A percentile compares a stretch with the other conserved stretches of the same genome.
Conservation (phyloP, 92 coral and sea anemone genomes). For the Meandrina meandrites region DNA sequence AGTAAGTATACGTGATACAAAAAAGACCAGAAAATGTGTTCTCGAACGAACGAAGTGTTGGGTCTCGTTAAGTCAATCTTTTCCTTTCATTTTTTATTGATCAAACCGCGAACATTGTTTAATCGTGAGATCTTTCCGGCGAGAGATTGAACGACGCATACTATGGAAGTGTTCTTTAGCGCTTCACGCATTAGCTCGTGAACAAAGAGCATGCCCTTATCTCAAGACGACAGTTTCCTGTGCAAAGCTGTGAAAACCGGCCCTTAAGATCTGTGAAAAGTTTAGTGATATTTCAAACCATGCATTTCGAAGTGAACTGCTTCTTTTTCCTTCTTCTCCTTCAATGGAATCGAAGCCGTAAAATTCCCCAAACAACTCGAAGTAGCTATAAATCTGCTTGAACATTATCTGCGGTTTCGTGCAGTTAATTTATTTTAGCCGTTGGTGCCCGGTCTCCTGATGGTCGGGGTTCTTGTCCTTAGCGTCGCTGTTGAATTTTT, state of each 20-base stretch:
- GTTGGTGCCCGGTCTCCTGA: slow-evolving; percentile 11
- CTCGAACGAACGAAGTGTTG: not conserved
- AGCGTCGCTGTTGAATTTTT: not conserved
- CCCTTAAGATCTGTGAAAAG: not conserved
- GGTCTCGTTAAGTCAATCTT: slow-evolving; percentile 5
- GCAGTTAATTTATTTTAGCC: slow-evolving; percentile 6
- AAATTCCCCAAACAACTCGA: not conserved
- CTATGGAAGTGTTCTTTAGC: slow-evolving; percentile 4
- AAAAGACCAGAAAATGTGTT: not conserved
- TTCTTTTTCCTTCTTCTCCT: not conserved
- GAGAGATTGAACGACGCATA: slow-evolving; percentile 26
- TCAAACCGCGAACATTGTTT: slow-evolving; percentile 49
- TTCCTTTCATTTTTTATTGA: slow-evolving; percentile 34
- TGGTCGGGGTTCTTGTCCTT: not conserved
- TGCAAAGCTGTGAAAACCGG: not conserved
- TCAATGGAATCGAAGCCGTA: not conserved
- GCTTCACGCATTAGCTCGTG: slow-evolving; percentile 3
- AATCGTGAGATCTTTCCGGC: slow-evolving; percentile 20
- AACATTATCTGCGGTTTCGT: not conserved
- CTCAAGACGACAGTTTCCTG: slow-evolving; percentile 13
- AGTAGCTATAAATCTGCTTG: not conserved
- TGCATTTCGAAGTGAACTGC: not conserved
- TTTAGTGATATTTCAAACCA: not conserved
- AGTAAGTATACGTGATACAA: not conserved
- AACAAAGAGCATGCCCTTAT: slow-evolving; percentile 19